Base-by-base conservation (phyloP, 2,888 invertebrate species). In the Phania funesta region DNA sequence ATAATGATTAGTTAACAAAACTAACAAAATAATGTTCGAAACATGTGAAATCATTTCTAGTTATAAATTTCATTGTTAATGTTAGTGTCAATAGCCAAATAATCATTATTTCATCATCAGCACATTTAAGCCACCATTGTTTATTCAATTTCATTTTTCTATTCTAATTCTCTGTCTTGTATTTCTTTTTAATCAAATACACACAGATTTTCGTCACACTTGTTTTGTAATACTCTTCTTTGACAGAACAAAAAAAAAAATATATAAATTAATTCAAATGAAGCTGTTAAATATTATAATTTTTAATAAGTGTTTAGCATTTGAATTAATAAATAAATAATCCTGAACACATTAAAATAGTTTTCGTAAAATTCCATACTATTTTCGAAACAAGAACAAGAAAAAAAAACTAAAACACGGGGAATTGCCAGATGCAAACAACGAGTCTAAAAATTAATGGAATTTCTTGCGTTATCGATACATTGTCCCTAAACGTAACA, bases 21-120 rank as follows among this genome's bases (percentile, higher is more conserved):
- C 4, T 16, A 65, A 16, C 18, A 50, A 29, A 71, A 65, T 50
- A 50, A 75, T 52, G 16, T 62, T 64, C 24, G 20, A 56, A 54
- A 71, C 29, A 64, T 50, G 70, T 75, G 75, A 80, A 80, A 80
- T 70, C 80, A 80, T 80, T 64, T 65, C 75, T 80, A 80, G 62
- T 67, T 79, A 73, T 67, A 73, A 67, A 79, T 26, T 74, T 60
- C 48, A 7, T 75, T 68, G 54, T 50, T 64, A 38, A 64, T 44
- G 50, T 52, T 52, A 67, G 73, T 74, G 79, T 79, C 79, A 79
- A 79, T 79, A 73, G 60, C 79, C 73, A 67, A 46, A 79, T 73
- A 79, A 73, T 62, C 52, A 79, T 73, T 73, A 52, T 73, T 79
- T 79, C 67, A 67, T 58, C 65, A 73, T 58, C 35, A 35, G 32